Evolutionary conservation across 2,888 invertebrate species (phyloP).

Genomic region (Meloe dianella): DNA sequence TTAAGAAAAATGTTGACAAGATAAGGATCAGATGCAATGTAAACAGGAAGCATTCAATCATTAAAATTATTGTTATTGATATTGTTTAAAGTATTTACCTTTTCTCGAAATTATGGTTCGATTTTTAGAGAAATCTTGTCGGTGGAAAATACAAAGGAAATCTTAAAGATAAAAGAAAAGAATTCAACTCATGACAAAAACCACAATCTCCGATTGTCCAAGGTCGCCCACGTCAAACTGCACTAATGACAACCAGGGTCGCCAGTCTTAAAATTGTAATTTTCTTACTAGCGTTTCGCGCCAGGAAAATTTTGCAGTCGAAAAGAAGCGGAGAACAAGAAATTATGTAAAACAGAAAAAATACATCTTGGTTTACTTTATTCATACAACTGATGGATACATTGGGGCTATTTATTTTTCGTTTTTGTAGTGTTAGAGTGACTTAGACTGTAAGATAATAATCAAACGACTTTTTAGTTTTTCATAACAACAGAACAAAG

Average conservation of each 20-base stretch:
- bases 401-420: too few relatives aligned
- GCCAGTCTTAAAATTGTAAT: slow-evolving; percentile 18
- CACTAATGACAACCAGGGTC: too few relatives aligned
- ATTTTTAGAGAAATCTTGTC: slow-evolving; percentile 22
- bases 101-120: slow-evolving; percentile 20
- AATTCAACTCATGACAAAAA: slow-evolving; percentile 1
- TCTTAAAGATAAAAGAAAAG: background rate
- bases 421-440: too few relatives aligned
- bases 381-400: too few relatives aligned
- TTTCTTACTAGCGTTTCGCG: too few relatives aligned
- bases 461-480: too few relatives aligned
- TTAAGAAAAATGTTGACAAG: slow-evolving; percentile 2
- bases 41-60: slow-evolving; percentile 18
- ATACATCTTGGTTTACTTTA: too few relatives aligned
- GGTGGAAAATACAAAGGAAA: slow-evolving; percentile 29
- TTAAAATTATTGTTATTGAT: slow-evolving; percentile 1
- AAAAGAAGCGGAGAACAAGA: too few relatives aligned
- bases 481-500: too few relatives aligned
- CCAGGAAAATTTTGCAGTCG: too few relatives aligned
- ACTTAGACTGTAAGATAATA: too few relatives aligned
- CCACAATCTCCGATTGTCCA: slow-evolving; percentile 17
- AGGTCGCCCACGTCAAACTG: slow-evolving; percentile 26
- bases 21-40: slow-evolving; percentile 20
- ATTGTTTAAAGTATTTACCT: slow-evolving; percentile 18
- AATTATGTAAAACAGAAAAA: too few relatives aligned